Percentiles rank a stretch among this genome's conserved stretches.
These are phyloP conservation scores for Amyelois transitella DNA, from an alignment of 1,140 invertebrate species.

Conservation along the genomic window DNA sequence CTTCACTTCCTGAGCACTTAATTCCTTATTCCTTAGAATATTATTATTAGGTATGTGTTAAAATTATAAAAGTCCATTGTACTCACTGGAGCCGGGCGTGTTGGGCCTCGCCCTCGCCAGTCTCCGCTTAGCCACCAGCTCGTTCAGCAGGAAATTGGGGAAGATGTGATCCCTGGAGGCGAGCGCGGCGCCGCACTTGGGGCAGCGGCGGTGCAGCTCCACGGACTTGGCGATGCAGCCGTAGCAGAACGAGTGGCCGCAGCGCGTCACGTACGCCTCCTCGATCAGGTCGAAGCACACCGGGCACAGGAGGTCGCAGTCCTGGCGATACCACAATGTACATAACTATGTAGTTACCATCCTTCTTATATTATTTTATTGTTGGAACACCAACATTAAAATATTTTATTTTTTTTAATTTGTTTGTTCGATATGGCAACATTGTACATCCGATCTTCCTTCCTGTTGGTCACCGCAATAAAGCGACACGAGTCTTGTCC, in stretches of 20 bases:
- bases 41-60: no score
- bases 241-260: slow-evolving; percentile 96
- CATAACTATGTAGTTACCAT: no score
- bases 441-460: no score
- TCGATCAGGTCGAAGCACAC: slow-evolving; percentile 94
- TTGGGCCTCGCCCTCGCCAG: background rate
- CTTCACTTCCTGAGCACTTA: no score
- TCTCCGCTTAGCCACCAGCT: slow-evolving; percentile 76
- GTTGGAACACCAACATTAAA: no score
- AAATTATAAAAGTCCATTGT: no score
- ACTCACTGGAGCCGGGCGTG: background rate
- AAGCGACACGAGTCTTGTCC: no score
- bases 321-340: slow-evolving; percentile 27
- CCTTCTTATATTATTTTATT: no score
- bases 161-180: slow-evolving; percentile 85
- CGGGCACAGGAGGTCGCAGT: slow-evolving; percentile 86
- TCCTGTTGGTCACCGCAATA: no score
- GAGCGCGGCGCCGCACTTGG: slow-evolving; percentile 87
- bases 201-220: slow-evolving; percentile 87
- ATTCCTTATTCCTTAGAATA: no score
- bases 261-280: slow-evolving; percentile 93
- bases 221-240: slow-evolving; percentile 88
- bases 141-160: slow-evolving; percentile 91
- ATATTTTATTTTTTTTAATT: no score
- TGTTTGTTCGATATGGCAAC: no score